Conservation (phyloP, 1,140 invertebrate species). For the Tetragnatha versicolor region DNA sequence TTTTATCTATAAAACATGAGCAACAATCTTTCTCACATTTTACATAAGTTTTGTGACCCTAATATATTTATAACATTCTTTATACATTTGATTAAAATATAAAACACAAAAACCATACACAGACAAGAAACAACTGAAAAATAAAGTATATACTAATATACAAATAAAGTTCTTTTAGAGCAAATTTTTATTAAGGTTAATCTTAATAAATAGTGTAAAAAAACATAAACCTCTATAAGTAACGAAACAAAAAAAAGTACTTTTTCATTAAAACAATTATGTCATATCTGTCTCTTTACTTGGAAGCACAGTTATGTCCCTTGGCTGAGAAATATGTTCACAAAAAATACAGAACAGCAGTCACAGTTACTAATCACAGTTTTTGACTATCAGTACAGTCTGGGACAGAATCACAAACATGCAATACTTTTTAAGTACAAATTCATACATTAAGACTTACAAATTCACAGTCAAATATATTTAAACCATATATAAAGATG, state of each 20-base stretch:
- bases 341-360: too few relatives aligned
- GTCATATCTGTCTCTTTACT: background rate
- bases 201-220: conserved; percentile 5
- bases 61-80: too few relatives aligned
- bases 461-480: background rate
- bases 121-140: background rate
- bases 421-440: conserved; percentile 12
- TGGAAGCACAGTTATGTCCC: conserved; percentile 40
- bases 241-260: background rate
- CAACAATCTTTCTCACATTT: conserved; percentile 3
- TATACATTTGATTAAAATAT: too few relatives aligned
- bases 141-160: background rate
- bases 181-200: background rate
- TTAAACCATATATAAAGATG: too few relatives aligned
- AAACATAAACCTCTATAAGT: background rate
- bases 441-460: background rate
- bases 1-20: conserved; percentile 11
- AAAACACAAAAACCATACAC: background rate
- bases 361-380: conserved; percentile 26
- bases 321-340: background rate
- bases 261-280: background rate
- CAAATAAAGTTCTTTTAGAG: background rate
- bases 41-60: conserved; percentile 8
- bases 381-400: conserved; percentile 9
- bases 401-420: conserved; percentile 12